Evolutionary conservation across 2,888 invertebrate species (phyloP).

Genomic region (Drosophila pseudotakahashii): DNA sequence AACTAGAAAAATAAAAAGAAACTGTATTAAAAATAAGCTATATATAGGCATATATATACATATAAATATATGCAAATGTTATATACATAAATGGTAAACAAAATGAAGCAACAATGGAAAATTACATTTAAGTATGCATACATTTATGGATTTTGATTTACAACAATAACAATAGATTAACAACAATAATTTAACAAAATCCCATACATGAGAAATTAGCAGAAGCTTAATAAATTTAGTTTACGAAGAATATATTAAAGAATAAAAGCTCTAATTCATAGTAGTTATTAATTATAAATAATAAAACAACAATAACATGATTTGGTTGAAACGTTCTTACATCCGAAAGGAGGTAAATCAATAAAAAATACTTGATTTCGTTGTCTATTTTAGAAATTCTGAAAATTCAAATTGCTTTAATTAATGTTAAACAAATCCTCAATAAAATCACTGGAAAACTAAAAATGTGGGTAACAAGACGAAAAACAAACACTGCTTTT

Average conservation of each 20-base stretch:
- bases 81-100: constrained; percentile 61
- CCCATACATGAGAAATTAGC: constrained; percentile 21
- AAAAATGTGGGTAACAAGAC: constrained; percentile 67
- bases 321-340: constrained; percentile 37
- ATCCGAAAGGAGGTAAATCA: constrained; percentile 19
- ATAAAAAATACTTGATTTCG: constrained; percentile 39
- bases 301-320: constrained; percentile 29
- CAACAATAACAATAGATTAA: constrained; percentile 16
- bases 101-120: constrained; percentile 37
- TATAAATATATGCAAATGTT: constrained; percentile 52
- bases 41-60: constrained; percentile 65
- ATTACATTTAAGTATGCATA: constrained; percentile 43
- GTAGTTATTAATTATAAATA: constrained; percentile 19
- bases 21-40: constrained; percentile 52
- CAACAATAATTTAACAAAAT: constrained; percentile 6
- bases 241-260: constrained; percentile 10
- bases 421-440: constrained; percentile 70
- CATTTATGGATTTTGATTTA: constrained; percentile 28
- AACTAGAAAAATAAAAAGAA: constrained; percentile 29
- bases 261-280: constrained; percentile 19
- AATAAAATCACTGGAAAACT: constrained; percentile 67
- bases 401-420: constrained; percentile 78
- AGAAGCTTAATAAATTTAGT: constrained; percentile 43
- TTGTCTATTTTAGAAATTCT: constrained; percentile 34
- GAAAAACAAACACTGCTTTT: constrained; percentile 81